Conservation (phyloP, 2,888 invertebrate genomes). For the Atethmia centrago region DNA sequence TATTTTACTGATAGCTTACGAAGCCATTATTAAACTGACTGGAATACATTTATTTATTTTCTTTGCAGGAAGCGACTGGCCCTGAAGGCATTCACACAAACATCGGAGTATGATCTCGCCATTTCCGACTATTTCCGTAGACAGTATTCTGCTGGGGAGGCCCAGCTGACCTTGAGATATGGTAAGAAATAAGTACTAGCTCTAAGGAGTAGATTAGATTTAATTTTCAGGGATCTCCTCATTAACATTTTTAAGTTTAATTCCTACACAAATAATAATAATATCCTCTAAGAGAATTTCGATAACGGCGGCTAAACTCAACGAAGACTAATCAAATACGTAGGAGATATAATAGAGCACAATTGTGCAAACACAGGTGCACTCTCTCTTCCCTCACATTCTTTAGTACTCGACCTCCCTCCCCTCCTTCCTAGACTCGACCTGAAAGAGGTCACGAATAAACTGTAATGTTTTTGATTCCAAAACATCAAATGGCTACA, state of each 20-base stretch:
- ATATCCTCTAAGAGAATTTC: neutral
- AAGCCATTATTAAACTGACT: neutral
- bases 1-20: neutral
- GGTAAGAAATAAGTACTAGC: slow-evolving; percentile 85
- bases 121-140: slow-evolving; percentile 99
- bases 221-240: neutral
- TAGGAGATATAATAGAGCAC: neutral
- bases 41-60: neutral
- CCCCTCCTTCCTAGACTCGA: no score
- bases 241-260: neutral
- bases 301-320: neutral
- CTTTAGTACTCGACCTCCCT: no score
- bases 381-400: neutral
- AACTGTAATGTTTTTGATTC: neutral
- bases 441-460: neutral
- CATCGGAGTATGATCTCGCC: slow-evolving; percentile 97
- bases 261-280: neutral
- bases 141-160: slow-evolving; percentile 94
- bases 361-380: neutral
- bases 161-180: slow-evolving; percentile 97
- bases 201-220: neutral
- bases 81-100: slow-evolving; percentile 98
- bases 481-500: neutral
- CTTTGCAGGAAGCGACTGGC: slow-evolving; percentile 93
- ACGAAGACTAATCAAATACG: neutral